A percentile compares a stretch with the other conserved stretches of the same genome.
Evolutionary conservation across 2,888 invertebrate genomes (phyloP).

Genomic region (Melinaea marsaeus): DNA sequence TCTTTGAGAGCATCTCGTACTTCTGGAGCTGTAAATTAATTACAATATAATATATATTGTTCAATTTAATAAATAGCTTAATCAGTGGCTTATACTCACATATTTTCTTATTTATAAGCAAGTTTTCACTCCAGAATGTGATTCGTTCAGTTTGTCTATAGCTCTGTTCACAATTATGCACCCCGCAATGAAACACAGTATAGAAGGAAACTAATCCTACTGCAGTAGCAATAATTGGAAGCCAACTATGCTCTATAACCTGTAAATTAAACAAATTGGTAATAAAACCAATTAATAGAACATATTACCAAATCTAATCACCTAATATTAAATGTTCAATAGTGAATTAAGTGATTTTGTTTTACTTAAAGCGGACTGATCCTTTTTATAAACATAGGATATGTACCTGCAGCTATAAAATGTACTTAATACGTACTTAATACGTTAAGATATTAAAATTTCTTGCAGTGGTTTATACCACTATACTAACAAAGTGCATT

Average conservation of each 20-base stretch:
- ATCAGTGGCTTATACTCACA: slow-evolving; percentile 11
- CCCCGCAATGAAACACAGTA: slow-evolving; percentile 10
- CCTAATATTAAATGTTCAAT: not conserved
- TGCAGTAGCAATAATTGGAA: slow-evolving; percentile 18
- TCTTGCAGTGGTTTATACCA: no score
- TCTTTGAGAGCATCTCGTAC: slow-evolving; percentile 39
- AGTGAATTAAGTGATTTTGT: no score
- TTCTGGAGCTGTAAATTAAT: slow-evolving; percentile 39
- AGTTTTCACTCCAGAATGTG: slow-evolving; percentile 16
- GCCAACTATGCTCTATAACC: not conserved
- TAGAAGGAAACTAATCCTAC: slow-evolving; percentile 10
- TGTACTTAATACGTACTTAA: no score
- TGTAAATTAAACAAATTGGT: not conserved
- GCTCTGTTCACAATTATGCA: slow-evolving; percentile 24
- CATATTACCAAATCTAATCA: no score
- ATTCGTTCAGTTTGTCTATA: slow-evolving; percentile 23
- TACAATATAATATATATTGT: not conserved
- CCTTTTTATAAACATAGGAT: no score
- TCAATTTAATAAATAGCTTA: not conserved
- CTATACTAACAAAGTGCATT: no score
- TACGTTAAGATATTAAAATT: no score
- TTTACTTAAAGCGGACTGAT: no score
- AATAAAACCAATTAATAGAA: no score
- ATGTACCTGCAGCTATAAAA: no score
- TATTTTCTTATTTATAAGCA: slow-evolving; percentile 23